These are phyloP conservation scores for Melanchra persicariae DNA, from an alignment of 2,888 invertebrate genomes.

Conservation along the genomic window DNA sequence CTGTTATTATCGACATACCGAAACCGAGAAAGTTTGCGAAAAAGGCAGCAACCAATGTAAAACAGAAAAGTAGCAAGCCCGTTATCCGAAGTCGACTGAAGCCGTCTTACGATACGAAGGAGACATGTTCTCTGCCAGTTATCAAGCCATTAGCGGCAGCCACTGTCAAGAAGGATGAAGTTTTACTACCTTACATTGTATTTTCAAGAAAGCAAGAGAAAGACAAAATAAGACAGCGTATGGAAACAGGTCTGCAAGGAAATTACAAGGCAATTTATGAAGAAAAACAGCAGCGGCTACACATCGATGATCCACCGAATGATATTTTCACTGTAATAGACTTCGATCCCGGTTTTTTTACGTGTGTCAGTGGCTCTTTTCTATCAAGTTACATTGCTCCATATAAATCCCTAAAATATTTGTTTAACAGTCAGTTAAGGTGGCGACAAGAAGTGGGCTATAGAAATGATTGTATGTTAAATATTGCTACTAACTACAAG, in stretches of 20 bases:
- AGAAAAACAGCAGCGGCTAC: conserved; percentile 73
- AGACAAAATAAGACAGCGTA: conserved; percentile 68
- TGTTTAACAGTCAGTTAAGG: conserved; percentile 72
- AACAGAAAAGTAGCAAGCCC: conserved; percentile 55
- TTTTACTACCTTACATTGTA: conserved; percentile 76
- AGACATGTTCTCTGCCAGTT: conserved; percentile 68
- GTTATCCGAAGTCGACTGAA: conserved; percentile 53
- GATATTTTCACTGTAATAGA: conserved; percentile 76
- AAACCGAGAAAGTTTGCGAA: conserved; percentile 65
- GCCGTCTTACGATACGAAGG: conserved; percentile 60
- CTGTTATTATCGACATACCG: conserved; percentile 72
- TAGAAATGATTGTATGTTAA: conserved; percentile 85
- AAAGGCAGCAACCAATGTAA: conserved; percentile 40
- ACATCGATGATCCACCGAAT: conserved; percentile 69
- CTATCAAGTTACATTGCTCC: conserved; percentile 68
- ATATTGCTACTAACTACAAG: conserved; percentile 89
- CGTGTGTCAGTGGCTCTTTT: conserved; percentile 71
- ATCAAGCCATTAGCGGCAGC: conserved; percentile 68
- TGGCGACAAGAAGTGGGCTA: conserved; percentile 80
- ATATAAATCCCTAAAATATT: conserved; percentile 76
- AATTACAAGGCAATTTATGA: conserved; percentile 78
- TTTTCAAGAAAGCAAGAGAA: conserved; percentile 75
- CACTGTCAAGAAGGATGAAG: conserved; percentile 72
- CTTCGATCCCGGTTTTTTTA: conserved; percentile 76
- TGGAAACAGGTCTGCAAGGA: conserved; percentile 71